Base-by-base conservation (phyloP, 2,888 invertebrate species). In the Actias luna region DNA sequence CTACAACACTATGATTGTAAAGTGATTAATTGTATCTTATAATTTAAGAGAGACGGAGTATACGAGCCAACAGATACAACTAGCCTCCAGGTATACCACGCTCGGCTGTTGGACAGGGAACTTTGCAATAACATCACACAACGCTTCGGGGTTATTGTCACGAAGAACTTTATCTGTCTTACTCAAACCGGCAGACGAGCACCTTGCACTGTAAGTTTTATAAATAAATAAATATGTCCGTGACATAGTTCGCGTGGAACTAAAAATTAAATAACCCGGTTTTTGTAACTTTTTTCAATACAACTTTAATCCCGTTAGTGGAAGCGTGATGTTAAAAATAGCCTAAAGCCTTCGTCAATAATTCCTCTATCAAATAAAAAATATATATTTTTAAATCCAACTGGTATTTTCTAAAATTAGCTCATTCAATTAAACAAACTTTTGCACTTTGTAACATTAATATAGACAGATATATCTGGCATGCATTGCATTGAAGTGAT, bases 51-150 rank as follows among this genome's bases (percentile, higher is more conserved):
- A 1, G 90, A 90, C 65, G 92, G 92, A 0, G 71, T 90, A 1
- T 88, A 72, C 68, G 77, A 80, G 42, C 58, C 61, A 8, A 64
- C 65, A 0, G 69, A 71, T 4, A 73, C 70, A n/a, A n/a, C n/a
- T 31, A 69, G 77, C 0, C 73, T 92, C 0, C 92, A 92, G 70
- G 83, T 81, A 58, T 86, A 80, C 74, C 84, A 89, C 75, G 71
- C 84, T 0, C 71, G 76, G 0, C 29, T 91, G 36, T 69, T 91
- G 66, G 69, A 81, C 59, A 73, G 72, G 0, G 72, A 63, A 0
- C 80, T 80, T 62, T 92, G 92, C 66, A 89, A 87, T 77, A 89
- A 89, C 68, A 65, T 89, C 8, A 91, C 91, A 0, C 67, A 74
- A 64, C 72, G 89, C 3, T 92, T 85, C 67, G 88, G 88, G 0